Evolutionary conservation across 2,888 invertebrate species (phyloP), one percentile per base, ranked within the genome.

Genomic region (Proisotoma minuta): DNA sequence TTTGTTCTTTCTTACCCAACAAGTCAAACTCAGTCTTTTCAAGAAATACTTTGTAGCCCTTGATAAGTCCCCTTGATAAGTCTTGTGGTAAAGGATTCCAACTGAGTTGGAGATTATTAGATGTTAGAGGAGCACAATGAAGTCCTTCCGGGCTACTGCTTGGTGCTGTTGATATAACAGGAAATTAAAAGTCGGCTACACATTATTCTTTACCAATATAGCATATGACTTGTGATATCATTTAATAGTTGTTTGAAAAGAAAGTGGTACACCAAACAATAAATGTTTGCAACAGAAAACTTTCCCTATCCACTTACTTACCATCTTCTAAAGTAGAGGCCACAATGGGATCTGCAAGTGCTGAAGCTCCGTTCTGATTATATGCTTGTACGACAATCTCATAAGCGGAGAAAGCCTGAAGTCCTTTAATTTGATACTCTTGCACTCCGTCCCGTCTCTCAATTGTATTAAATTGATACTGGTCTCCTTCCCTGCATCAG

Each of bases 61-160:
- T 78, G 51, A 80, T 76, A 26, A 79, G 75, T 2, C 81, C 81
- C 64, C 79, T 77, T 8, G 79, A 76, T 2, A 77, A 76, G 64
- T 76, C 76, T 50, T 76, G 73, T 1, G 78, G 77, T 23, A 79
- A 77, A 10, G 78, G 76, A 12, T 76, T 76, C 79, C 79, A 80
- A 24, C 75, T 74, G 22, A 79, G 75, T 65, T 77, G 76, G 59
- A 80, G 74, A 51, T 75, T 76, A 59, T 77, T 75, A 1, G 79
- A 77, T 57, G 77, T 77, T 28, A 77, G 72, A 2, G 78, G 72
- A 15, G 74, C 72, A 23, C 78, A 78, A 52, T 75, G 75, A 15
- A 79, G 77, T 34, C 75, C 76, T 63, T 76, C 75, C 10, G 79
- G 80, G 27, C 77, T 76, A 61, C 77, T 77, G 66, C 78, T 78